These are phyloP conservation scores for Popillia japonica DNA, from an alignment of 1,140 invertebrate species.

Conservation along the genomic window DNA sequence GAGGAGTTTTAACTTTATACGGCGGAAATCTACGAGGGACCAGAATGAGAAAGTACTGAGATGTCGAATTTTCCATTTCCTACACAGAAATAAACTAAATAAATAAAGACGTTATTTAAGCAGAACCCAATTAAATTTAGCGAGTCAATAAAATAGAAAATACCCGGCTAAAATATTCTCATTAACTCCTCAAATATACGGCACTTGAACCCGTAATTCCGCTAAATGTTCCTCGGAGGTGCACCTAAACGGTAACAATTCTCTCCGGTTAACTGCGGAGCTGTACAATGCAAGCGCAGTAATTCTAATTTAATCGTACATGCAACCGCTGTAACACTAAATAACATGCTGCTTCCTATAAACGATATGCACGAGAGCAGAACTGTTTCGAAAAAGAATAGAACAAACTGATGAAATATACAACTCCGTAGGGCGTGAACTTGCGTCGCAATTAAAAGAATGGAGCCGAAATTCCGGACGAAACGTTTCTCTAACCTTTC, in stretches of 20 bases:
- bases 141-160: background rate
- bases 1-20: too few species aligned
- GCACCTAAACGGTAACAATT: background rate
- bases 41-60: too few species aligned
- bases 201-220: background rate
- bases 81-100: too few species aligned
- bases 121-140: too few species aligned
- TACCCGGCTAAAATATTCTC: background rate
- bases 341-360: background rate
- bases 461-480: background rate
- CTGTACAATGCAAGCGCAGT: background rate
- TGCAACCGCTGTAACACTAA: slow-evolving; percentile 24
- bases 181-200: slow-evolving; percentile 1
- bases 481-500: background rate
- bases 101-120: too few species aligned
- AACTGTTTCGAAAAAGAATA: slow-evolving; percentile 7
- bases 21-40: too few species aligned
- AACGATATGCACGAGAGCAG: background rate
- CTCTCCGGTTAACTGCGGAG: background rate
- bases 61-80: too few species aligned
- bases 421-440: background rate
- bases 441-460: slow-evolving; percentile 21
- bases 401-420: background rate
- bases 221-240: slow-evolving; percentile 3
- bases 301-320: slow-evolving; percentile 25